A percentile compares a stretch with the other conserved stretches of the same genome.
These are phyloP conservation scores for Diabrotica virgifera DNA, from an alignment of 1,140 invertebrate species.

Conservation along the genomic window DNA sequence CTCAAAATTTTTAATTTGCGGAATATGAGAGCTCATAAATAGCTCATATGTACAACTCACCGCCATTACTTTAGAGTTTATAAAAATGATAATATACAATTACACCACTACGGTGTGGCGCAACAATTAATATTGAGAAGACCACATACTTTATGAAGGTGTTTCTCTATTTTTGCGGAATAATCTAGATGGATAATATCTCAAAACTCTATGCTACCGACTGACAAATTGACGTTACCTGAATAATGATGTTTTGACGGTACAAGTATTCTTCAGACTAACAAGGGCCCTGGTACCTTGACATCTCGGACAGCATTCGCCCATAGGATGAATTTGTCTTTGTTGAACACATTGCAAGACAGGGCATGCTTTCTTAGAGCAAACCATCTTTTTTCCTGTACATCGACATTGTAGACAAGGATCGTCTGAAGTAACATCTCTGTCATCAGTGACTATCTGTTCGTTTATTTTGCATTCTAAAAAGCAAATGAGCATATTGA, in stretches of 20 bases:
- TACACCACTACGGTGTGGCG: too few relatives aligned
- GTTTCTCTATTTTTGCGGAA: too few relatives aligned
- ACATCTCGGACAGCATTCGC: constrained; percentile 83
- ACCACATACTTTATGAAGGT: too few relatives aligned
- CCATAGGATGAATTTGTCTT: constrained; percentile 62
- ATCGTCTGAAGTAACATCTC: constrained; percentile 74
- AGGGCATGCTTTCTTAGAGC: constrained; percentile 80
- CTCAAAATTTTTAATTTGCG: too few relatives aligned
- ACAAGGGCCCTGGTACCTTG: constrained; percentile 48
- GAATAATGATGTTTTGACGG: constrained; percentile 58
- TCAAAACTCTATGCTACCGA: too few relatives aligned
- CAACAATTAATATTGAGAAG: too few relatives aligned
- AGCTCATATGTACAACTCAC: too few relatives aligned
- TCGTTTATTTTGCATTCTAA: constrained; percentile 75
- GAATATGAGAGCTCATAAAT: too few relatives aligned
- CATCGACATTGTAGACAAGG: constrained; percentile 86
- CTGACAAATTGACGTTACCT: background rate
- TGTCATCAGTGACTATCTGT: constrained; percentile 63
- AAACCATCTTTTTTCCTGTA: constrained; percentile 69
- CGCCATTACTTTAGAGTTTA: too few relatives aligned
- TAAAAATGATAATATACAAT: too few relatives aligned
- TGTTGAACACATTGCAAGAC: constrained; percentile 72
- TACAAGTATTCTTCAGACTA: constrained; percentile 57
- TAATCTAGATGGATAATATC: too few relatives aligned
- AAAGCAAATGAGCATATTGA: constrained; percentile 19